A percentile compares a stretch with the other conserved stretches of the same genome.
Conservation (phyloP, 2,797 vertebrate genomes). For the Vespertilio murinus region DNA sequence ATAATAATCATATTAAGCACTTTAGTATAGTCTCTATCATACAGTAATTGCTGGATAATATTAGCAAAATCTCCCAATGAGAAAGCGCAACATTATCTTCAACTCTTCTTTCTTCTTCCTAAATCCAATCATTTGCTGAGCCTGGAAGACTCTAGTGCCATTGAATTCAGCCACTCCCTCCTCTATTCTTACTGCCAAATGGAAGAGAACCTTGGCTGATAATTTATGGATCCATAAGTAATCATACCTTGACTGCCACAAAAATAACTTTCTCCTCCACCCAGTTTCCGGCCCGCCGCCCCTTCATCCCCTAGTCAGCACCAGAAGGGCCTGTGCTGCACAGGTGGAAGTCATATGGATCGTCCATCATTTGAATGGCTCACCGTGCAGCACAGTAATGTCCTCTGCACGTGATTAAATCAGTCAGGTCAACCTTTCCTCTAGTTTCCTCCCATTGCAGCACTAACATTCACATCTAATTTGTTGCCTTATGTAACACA, state of each 20-base stretch:
- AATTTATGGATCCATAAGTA: background rate
- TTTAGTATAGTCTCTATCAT: background rate
- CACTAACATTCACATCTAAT: background rate
- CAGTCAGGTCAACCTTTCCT: background rate
- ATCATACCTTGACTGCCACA: background rate
- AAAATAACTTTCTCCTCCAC: background rate
- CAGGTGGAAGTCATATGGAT: background rate
- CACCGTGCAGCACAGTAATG: background rate
- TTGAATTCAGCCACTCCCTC: background rate
- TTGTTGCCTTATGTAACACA: conserved; percentile 28
- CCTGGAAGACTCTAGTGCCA: background rate
- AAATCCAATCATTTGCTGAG: background rate
- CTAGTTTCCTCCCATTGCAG: background rate
- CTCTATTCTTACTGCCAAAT: background rate
- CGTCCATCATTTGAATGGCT: background rate
- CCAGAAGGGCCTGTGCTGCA: background rate
- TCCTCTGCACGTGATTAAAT: background rate
- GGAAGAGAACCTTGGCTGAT: background rate
- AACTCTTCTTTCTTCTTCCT: background rate
- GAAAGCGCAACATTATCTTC: background rate
- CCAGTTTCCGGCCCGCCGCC: background rate
- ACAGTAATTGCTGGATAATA: background rate
- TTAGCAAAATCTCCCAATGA: background rate
- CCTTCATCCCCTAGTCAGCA: background rate
- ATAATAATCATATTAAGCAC: background rate